phyloP scores from a whole-genome alignment of 1,140 invertebrate species.

The Phymastichus coffea region DNA sequence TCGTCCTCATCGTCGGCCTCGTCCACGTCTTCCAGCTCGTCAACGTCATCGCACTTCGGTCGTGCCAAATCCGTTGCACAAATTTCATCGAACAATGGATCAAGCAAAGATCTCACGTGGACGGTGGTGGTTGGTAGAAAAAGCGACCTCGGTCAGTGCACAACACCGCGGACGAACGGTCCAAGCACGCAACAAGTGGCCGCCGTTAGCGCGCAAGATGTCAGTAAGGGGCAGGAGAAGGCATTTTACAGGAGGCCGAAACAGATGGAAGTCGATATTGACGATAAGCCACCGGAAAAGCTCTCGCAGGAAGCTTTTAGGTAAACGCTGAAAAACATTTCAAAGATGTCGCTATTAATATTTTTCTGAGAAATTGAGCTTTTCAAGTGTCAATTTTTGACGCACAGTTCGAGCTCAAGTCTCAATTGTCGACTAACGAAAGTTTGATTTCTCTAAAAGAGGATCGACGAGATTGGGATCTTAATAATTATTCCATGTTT shows the following conservation, averaged over 20 bases:
- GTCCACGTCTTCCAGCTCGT: constrained; percentile 28
- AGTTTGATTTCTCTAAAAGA: too few relatives aligned
- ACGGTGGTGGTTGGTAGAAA: constrained; percentile 48
- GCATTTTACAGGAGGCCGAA: constrained; percentile 42
- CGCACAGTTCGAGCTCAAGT: too few relatives aligned
- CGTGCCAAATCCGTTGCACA: constrained; percentile 52
- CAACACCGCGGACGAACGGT: constrained; percentile 32
- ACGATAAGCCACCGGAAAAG: constrained; percentile 64
- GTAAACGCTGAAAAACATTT: constrained; percentile 33
- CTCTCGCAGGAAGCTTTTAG: constrained; percentile 68
- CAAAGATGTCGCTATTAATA: too few relatives aligned
- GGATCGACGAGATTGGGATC: too few relatives aligned
- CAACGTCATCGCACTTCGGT: constrained; percentile 40
- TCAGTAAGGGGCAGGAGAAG: constrained; percentile 39
- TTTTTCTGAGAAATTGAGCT: too few relatives aligned
- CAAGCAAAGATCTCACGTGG: constrained; percentile 46
- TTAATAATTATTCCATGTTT: constrained; percentile 5
- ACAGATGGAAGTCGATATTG: constrained; percentile 45
- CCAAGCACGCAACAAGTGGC: constrained; percentile 30
- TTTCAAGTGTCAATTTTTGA: too few relatives aligned
- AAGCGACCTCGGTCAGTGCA: constrained; percentile 43
- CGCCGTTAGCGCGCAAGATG: constrained; percentile 25
- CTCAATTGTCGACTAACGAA: too few relatives aligned
- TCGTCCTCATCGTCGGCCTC: constrained; percentile 26
- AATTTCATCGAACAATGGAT: constrained; percentile 38